Percentiles rank a stretch among this genome's conserved stretches.
Conservation (phyloP, 1,140 invertebrate genomes). For the Lucilia cuprina region DNA sequence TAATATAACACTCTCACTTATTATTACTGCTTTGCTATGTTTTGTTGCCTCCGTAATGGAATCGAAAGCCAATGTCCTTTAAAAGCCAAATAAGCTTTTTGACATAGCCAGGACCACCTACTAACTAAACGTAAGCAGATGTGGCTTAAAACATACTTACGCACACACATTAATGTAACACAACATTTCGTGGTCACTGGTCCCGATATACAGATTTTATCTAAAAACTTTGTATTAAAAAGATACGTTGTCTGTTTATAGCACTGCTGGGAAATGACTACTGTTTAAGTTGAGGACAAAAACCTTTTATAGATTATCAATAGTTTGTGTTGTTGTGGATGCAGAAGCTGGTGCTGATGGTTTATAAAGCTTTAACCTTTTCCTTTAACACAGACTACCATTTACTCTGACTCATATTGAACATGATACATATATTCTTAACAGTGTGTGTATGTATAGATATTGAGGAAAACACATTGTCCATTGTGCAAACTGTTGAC, state of each 20-base stretch:
- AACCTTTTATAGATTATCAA: constrained; percentile 19
- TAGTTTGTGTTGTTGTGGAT: constrained; percentile 4
- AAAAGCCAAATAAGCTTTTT: constrained; percentile 11
- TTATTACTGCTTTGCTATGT: not conserved
- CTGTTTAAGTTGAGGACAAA: not conserved
- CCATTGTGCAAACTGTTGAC: constrained; percentile 33
- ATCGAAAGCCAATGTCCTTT: constrained; percentile 24
- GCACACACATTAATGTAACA: not conserved
- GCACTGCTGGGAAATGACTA: not conserved
- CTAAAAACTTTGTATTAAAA: too few species aligned
- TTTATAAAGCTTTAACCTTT: not conserved
- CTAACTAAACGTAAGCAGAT: constrained; percentile 1
- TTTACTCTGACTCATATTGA: constrained; percentile 7
- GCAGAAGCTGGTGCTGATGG: not conserved
- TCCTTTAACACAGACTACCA: not conserved
- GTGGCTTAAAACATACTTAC: not conserved
- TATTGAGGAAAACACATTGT: not conserved
- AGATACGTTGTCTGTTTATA: too few species aligned
- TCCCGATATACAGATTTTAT: too few species aligned
- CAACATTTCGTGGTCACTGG: too few species aligned
- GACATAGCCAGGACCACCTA: not conserved
- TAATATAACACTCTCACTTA: not conserved
- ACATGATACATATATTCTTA: not conserved
- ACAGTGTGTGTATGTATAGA: too few species aligned
- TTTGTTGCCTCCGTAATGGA: not conserved